phyloP scores from a whole-genome alignment of 2,113 vertebrate genomes.

The Apeltes quadracus region DNA sequence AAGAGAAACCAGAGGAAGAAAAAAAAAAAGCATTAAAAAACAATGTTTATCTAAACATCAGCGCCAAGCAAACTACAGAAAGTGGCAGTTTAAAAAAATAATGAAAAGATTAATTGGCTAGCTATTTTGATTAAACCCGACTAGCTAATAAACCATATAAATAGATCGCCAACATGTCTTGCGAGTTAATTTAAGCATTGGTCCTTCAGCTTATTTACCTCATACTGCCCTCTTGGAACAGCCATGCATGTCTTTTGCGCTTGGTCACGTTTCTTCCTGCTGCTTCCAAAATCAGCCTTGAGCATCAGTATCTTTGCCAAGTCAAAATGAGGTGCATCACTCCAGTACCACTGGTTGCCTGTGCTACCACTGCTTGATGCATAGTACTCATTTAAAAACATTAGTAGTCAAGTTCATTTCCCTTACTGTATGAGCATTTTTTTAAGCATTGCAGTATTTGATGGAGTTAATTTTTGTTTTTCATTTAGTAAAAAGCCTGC shows the following conservation, averaged over 20 bases:
- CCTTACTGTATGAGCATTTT: not conserved
- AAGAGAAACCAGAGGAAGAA: not conserved
- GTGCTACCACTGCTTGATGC: not conserved
- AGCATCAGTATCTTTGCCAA: slow-evolving; percentile 18
- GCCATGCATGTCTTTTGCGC: not conserved
- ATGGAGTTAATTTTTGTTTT: not conserved
- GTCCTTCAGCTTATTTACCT: slow-evolving; percentile 10
- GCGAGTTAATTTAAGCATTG: not conserved
- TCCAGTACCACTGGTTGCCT: no score
- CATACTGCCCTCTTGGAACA: slow-evolving; percentile 17
- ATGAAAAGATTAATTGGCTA: not conserved
- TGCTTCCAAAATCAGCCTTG: slow-evolving; percentile 14
- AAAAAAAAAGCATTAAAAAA: not conserved
- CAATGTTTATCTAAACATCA: not conserved
- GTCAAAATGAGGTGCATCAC: slow-evolving; percentile 2
- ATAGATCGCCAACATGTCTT: not conserved
- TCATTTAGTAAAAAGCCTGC: not conserved
- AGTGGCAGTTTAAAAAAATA: no score
- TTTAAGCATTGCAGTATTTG: not conserved
- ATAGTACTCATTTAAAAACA: not conserved
- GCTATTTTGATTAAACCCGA: not conserved
- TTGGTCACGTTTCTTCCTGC: slow-evolving; percentile 13
- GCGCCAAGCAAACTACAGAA: no score
- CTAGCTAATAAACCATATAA: not conserved
- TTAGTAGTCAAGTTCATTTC: not conserved